Evolutionary conservation across 2,113 vertebrate species (phyloP).

Genomic region (Dipodomys spectabilis): DNA sequence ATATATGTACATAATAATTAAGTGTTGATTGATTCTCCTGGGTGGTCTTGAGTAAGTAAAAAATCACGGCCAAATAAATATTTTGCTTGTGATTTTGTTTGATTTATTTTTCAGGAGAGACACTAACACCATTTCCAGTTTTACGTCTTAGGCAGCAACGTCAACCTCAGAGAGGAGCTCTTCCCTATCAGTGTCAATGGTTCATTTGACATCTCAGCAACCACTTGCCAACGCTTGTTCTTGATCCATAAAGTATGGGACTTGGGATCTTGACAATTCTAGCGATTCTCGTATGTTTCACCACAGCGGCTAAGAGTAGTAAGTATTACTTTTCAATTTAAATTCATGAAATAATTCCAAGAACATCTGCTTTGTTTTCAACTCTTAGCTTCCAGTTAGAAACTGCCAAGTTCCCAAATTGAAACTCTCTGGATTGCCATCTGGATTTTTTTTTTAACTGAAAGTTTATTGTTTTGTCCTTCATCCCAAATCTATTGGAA

Average conservation of each 20-base stretch:
- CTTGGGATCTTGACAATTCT: not conserved
- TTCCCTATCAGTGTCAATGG: accelerated
- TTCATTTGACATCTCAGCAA: not conserved
- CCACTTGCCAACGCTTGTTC: not conserved
- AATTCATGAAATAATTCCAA: not conserved
- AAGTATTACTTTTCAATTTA: slow-evolving; percentile 53
- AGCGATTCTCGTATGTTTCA: not conserved
- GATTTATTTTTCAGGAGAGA: slow-evolving; percentile 10
- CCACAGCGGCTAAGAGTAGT: not conserved
- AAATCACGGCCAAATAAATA: not conserved
- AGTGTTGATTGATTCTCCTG: not conserved
- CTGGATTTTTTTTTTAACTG: not conserved
- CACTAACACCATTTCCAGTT: not conserved
- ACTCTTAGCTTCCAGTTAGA: not conserved
- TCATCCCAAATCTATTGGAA: not conserved
- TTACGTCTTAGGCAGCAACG: not conserved
- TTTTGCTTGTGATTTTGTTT: not conserved
- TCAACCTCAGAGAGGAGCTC: too few relatives aligned
- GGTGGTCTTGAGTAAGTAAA: not conserved
- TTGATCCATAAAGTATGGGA: not conserved
- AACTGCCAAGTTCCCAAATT: not conserved
- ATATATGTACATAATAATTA: not conserved
- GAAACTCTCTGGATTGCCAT: not conserved
- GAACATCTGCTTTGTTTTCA: not conserved
- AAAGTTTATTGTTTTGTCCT: not conserved